phyloP scores from a whole-genome alignment of 2,113 vertebrate genomes.

The Sardina pilchardus region DNA sequence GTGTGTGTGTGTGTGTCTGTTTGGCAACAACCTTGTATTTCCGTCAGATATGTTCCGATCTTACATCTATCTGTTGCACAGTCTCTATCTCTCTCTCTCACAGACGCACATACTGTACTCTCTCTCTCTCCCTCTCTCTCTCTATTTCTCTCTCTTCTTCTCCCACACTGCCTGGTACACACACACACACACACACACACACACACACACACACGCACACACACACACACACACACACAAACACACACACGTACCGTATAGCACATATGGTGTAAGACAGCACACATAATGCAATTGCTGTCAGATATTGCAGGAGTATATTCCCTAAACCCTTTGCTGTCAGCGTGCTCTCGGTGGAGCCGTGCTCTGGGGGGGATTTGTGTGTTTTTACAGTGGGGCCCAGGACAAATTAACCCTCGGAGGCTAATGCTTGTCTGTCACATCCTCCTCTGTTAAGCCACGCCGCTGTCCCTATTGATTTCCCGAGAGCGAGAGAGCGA shows the following conservation, averaged over 20 bases:
- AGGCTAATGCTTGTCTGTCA: conserved; percentile 24
- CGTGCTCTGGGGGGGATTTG: neutral
- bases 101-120: neutral
- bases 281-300: neutral
- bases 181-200: neutral
- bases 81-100: conserved; percentile 20
- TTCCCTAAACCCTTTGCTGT: conserved; percentile 27
- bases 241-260: neutral
- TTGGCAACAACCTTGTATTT: neutral
- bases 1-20: neutral
- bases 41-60: neutral
- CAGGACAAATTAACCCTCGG: conserved; percentile 34
- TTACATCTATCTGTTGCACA: too few relatives aligned
- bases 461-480: conserved; percentile 22
- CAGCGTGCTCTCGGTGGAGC: neutral
- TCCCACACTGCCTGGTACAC: neutral
- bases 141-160: conserved; percentile 30
- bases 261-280: neutral
- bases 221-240: conserved; percentile 7
- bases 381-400: neutral
- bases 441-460: conserved; percentile 10
- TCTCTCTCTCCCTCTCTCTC: conserved; percentile 20
- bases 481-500: neutral
- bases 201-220: conserved; percentile 31
- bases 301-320: conserved; percentile 15